Percentiles rank a stretch among this genome's conserved stretches.
Evolutionary conservation across 2,797 vertebrate species (phyloP).

Genomic region (Characodon lateralis): DNA sequence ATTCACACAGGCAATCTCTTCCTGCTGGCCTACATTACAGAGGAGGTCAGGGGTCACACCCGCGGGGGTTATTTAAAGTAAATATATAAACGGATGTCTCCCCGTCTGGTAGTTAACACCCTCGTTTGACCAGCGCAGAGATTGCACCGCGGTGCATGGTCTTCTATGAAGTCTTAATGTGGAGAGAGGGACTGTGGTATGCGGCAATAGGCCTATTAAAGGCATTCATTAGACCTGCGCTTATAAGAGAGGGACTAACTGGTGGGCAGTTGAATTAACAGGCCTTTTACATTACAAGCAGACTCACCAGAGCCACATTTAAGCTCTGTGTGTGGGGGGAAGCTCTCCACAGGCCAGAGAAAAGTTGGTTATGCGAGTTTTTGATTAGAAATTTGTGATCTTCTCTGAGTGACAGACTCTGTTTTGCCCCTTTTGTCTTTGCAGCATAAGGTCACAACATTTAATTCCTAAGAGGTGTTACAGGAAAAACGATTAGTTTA

Average conservation of each 20-base stretch:
- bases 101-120: constrained; percentile 82
- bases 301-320: constrained; percentile 67
- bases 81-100: constrained; percentile 86
- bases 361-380: constrained; percentile 71
- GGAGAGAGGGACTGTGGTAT: constrained; percentile 68
- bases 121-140: constrained; percentile 83
- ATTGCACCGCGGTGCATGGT: constrained; percentile 75
- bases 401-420: constrained; percentile 29
- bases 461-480: constrained; percentile 6
- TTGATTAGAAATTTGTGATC: constrained; percentile 52
- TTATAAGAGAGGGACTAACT: constrained; percentile 84
- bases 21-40: constrained; percentile 77
- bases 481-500: constrained; percentile 15
- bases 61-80: constrained; percentile 86
- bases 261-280: constrained; percentile 83
- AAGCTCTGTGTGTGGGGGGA: constrained; percentile 42
- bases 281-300: constrained; percentile 77
- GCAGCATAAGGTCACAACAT: constrained; percentile 5
- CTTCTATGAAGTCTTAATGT: constrained; percentile 76
- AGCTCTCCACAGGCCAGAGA: constrained; percentile 55
- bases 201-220: constrained; percentile 82
- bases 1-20: constrained; percentile 77
- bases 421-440: constrained; percentile 18
- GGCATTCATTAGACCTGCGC: constrained; percentile 85
- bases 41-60: constrained; percentile 81